A percentile compares a stretch with the other conserved stretches of the same genome.
phyloP scores from a whole-genome alignment of 1,140 invertebrate genomes.

The Drosophila pseudoananassae region DNA sequence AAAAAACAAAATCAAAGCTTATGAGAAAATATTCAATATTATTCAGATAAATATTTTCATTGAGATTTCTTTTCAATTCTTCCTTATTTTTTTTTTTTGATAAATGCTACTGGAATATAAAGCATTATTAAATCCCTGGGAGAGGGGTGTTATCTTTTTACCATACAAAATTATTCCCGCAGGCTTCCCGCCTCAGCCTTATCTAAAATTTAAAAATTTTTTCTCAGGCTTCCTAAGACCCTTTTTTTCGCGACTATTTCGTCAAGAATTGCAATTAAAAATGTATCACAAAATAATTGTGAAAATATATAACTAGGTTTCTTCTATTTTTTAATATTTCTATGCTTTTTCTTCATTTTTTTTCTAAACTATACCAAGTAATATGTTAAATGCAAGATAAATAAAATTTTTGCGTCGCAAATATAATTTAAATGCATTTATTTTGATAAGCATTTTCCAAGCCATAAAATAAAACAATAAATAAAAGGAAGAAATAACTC shows the following conservation, averaged over 20 bases:
- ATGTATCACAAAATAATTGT: neutral
- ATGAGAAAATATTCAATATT: neutral
- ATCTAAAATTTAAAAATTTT: conserved; percentile 9
- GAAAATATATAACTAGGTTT: neutral
- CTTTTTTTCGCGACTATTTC: conserved; percentile 20
- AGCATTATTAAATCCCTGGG: neutral
- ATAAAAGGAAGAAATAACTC: neutral
- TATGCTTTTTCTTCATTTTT: neutral
- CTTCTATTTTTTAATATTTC: neutral
- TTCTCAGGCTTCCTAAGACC: conserved; percentile 25
- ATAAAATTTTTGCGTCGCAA: conserved; percentile 24
- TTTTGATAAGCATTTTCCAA: conserved; percentile 12
- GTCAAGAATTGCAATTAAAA: conserved; percentile 6
- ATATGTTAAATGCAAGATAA: too few relatives aligned
- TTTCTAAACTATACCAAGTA: too few relatives aligned
- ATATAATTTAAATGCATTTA: conserved; percentile 14
- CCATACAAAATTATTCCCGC: neutral
- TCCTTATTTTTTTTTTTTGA: too few relatives aligned
- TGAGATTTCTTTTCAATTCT: neutral
- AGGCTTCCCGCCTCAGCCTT: neutral
- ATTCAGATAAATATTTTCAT: neutral
- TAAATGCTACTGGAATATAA: neutral
- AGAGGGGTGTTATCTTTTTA: conserved; percentile 3
- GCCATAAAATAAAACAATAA: too few relatives aligned
- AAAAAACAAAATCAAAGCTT: neutral